phyloP scores from a whole-genome alignment of 1,140 invertebrate genomes.

The Danaus plexippus region DNA sequence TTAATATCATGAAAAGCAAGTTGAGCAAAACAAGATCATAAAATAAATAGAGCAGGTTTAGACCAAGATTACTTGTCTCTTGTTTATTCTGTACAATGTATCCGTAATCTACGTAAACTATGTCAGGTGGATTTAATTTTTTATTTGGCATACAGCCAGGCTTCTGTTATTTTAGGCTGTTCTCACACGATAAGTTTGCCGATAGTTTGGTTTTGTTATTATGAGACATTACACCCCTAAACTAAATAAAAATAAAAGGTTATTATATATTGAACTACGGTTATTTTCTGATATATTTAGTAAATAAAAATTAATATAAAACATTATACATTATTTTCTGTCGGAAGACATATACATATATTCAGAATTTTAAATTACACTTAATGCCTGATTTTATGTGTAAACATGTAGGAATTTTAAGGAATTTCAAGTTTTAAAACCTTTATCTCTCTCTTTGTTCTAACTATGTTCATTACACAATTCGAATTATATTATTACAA shows the following conservation, averaged over 20 bases:
- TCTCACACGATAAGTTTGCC: constrained; percentile 14
- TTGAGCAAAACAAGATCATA: constrained; percentile 15
- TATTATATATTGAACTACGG: too few relatives aligned
- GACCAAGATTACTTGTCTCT: constrained; percentile 19
- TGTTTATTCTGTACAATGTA: constrained; percentile 20
- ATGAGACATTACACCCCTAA: constrained; percentile 12
- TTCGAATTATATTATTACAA: too few relatives aligned
- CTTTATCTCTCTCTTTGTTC: too few relatives aligned
- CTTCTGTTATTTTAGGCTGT: constrained; percentile 41
- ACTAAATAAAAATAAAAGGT: background rate
- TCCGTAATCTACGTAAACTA: constrained; percentile 24
- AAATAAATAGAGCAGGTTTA: constrained; percentile 23
- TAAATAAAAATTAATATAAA: too few relatives aligned
- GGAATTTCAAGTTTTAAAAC: too few relatives aligned
- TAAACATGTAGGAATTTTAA: too few relatives aligned
- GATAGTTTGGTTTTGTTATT: constrained; percentile 14
- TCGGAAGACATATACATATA: background rate
- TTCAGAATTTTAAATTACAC: constrained; percentile 2
- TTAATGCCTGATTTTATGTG: too few relatives aligned
- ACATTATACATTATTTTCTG: background rate
- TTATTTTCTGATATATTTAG: too few relatives aligned
- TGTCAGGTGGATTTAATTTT: constrained; percentile 49
- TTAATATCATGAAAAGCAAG: too few relatives aligned
- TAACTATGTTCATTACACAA: too few relatives aligned
- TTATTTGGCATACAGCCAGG: constrained; percentile 40